Base-by-base conservation (phyloP, 2,113 vertebrate genomes). In the Ornithorhynchus anatinus region DNA sequence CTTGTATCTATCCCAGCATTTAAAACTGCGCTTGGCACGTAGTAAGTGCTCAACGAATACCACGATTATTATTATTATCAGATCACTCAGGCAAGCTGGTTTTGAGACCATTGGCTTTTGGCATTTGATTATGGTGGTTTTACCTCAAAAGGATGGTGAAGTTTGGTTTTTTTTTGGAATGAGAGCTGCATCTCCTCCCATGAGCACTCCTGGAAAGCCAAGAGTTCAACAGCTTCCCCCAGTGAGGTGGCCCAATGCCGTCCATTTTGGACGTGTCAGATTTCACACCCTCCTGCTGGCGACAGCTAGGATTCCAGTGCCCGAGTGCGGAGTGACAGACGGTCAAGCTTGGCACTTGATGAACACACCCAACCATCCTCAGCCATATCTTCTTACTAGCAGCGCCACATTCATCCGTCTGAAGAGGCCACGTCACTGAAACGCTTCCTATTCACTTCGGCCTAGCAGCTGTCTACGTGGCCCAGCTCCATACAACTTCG, bases 211-310 rank as follows among this genome's bases (percentile, higher is more conserved):
- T 15, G 14, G 14, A 11, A 48, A 44, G 33, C 27, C 56, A 37
- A n/a, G 65, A 59, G 43, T 57, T 70, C 63, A 67, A 53, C 53
- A 39, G 23, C 35, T 15, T n/a, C n/a, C n/a, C n/a, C n/a, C n/a
- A n/a, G n/a, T n/a, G n/a, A n/a, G n/a, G n/a, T n/a, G 14, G 52
- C 20, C 43, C 36, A 17, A 5, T 23, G 19, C 4, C n/a, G 58
- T 62, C 32, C 47, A 38, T 12, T 42, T 50, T 37, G 31, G 59
- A 56, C 43, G 33, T 39, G 37, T 81, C 54, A 32, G 23, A 60
- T 12, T 47, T 36, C 57, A 76, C 48, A 35, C 27, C 56, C 59
- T 69, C 58, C 69, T 31, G 25, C 51, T 7, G 3, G 27, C 5
- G 36, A 11, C 35, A 50, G 47, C 31, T 33, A 50, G 23, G 40